Percentiles rank a stretch among this genome's conserved stretches.
Evolutionary conservation across 2,888 invertebrate genomes (phyloP).

Genomic region (Clivina fossor): DNA sequence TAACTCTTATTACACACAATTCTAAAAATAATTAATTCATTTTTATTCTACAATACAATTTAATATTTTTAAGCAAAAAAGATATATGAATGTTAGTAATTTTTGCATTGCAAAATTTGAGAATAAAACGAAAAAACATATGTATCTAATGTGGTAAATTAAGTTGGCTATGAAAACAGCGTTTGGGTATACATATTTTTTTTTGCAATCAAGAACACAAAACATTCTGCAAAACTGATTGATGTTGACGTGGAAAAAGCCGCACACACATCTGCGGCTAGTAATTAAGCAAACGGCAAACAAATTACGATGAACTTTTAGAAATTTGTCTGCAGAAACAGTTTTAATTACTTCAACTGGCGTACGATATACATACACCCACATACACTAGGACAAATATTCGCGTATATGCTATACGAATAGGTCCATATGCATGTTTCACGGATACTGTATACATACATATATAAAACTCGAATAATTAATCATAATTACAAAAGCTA

Average conservation of each 20-base stretch:
- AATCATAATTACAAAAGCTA: conserved; percentile 29
- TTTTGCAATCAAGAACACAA: conserved; percentile 11
- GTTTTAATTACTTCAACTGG: conserved; percentile 29
- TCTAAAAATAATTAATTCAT: too few relatives aligned
- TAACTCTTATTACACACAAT: too few relatives aligned
- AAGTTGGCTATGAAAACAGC: too few relatives aligned
- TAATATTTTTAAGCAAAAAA: too few relatives aligned
- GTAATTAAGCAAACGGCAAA: conserved; percentile 28
- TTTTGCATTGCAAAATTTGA: too few relatives aligned
- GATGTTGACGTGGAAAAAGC: conserved; percentile 6
- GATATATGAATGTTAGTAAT: too few relatives aligned
- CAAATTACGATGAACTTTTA: conserved; percentile 30
- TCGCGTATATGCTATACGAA: too few relatives aligned
- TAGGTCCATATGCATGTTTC: too few relatives aligned
- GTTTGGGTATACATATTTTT: conserved; percentile 1
- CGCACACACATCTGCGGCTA: conserved; percentile 23
- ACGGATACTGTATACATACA: background rate
- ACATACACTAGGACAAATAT: background rate
- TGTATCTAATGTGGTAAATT: too few relatives aligned
- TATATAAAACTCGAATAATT: conserved; percentile 26
- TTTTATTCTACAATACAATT: too few relatives aligned
- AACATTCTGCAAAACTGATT: conserved; percentile 8
- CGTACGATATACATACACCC: background rate
- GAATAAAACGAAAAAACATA: background rate
- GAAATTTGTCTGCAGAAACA: conserved; percentile 25